Percentiles rank a stretch among this genome's conserved stretches.
Evolutionary conservation across 92 coral and sea anemone genomes (phyloP).

Genomic region (Porites cylindrica): DNA sequence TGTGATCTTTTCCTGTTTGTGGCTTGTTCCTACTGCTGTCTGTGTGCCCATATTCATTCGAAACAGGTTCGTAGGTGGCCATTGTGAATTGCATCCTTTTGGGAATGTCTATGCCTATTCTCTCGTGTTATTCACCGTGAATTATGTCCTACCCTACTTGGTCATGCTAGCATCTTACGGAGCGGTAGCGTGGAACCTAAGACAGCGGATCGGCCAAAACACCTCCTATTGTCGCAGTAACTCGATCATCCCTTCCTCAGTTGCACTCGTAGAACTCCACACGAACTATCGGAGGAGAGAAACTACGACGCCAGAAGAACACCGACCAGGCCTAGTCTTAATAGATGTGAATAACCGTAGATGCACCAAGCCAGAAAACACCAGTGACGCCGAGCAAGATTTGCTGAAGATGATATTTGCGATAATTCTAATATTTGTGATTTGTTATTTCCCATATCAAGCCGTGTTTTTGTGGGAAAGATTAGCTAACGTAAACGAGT

Average conservation of each 20-base stretch:
- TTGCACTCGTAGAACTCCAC: background rate
- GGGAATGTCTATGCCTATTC: slow-evolving; percentile 9
- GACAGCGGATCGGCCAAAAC: slow-evolving; percentile 3
- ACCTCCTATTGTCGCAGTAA: background rate
- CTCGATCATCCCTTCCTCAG: slow-evolving; percentile 13
- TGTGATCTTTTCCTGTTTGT: slow-evolving; percentile 30
- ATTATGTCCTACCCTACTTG: slow-evolving; percentile 53
- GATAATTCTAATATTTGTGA: slow-evolving; percentile 39
- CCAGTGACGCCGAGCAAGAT: slow-evolving; percentile 51
- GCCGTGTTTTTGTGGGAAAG: slow-evolving; percentile 50
- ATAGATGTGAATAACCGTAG: slow-evolving; percentile 1
- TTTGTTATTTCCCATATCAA: slow-evolving; percentile 71
- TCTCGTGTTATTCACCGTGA: slow-evolving; percentile 35
- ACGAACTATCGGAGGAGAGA: background rate
- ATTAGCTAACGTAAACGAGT: background rate
- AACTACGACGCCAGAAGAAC: no score
- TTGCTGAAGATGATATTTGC: slow-evolving; percentile 66
- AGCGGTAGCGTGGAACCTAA: slow-evolving; percentile 50
- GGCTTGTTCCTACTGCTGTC: slow-evolving; percentile 47
- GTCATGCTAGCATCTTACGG: slow-evolving; percentile 66
- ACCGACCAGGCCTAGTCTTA: background rate
- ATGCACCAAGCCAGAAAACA: slow-evolving; percentile 11
- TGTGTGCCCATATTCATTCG: slow-evolving; percentile 44
- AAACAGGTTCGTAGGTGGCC: slow-evolving; percentile 24
- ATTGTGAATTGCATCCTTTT: background rate